Base-by-base conservation (phyloP, 2,113 vertebrate genomes). In the Cromileptes altivelis region DNA sequence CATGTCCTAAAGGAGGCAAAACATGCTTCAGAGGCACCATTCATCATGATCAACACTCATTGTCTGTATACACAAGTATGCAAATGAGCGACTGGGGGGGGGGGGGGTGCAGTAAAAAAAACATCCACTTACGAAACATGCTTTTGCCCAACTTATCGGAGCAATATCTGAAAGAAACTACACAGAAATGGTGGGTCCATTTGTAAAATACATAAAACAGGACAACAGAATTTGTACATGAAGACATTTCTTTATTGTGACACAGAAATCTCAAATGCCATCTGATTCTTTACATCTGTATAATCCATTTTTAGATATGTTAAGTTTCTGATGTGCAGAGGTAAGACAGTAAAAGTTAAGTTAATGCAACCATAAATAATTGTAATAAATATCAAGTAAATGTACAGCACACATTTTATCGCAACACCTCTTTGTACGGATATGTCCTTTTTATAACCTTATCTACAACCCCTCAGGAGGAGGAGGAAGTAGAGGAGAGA, bases 321-420 rank as follows among this genome's bases (percentile, higher is more conserved):
- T 95, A 94, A 63, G 92, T 91, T 95, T 93, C 93, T 92, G 88
- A 95, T 95, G 95, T 94, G 94, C 93, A 95, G 95, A 96, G 95
- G 94, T 95, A 96, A 96, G 96, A 97, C 85, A 94, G 94, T 95
- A 94, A 94, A 96, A 97, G 96, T 97, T 95, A 94, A 94, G 96
- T 97, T 96, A 97, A 97, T 96, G 97, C 96, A 97, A 97, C 95
- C 97, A 99, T 99, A 99, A 98, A 99, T 99, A 98, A 97, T 93
- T 95, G 95, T 97, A 98, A 99, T 99, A 99, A 99, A 99, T 99
- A 99, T 88, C 96, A 96, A 97, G 96, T 97, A 96, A 97, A 96
- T 97, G 95, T 95, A 96, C 97, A 97, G 97, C 97, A 96, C 95
- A 89, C 91, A 90, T 94, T 88, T 92, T 88, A 93, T 94, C 89